Evolutionary conservation across 1,140 invertebrate genomes (phyloP).

Genomic region (Drosophila burlai): DNA sequence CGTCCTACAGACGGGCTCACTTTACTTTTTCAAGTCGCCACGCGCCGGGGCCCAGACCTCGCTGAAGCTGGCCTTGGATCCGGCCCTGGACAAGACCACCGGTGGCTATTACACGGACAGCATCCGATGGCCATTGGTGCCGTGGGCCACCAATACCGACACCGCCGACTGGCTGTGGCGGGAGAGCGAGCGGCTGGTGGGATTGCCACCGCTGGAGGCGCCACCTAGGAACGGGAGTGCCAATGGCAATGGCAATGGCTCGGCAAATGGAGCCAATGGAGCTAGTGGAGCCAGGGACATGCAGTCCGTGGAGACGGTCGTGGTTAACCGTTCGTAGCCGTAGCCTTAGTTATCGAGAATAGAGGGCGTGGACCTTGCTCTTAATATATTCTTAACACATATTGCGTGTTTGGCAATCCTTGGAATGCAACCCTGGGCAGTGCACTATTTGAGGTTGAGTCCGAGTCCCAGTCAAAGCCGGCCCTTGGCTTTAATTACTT

Average conservation of each 20-base stretch:
- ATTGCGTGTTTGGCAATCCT: slow-evolving; percentile 22
- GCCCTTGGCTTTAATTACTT: not conserved
- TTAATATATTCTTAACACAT: slow-evolving; percentile 13
- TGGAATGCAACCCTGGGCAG: not conserved
- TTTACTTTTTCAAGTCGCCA: slow-evolving; percentile 87
- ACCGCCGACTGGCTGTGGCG: slow-evolving; percentile 91
- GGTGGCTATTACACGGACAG: slow-evolving; percentile 88
- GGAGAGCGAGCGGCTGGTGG: slow-evolving; percentile 83
- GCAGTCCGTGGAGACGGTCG: slow-evolving; percentile 56
- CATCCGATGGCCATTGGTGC: slow-evolving; percentile 61
- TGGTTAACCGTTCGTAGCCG: slow-evolving; percentile 56
- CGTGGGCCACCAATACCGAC: slow-evolving; percentile 84
- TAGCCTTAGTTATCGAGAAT: slow-evolving; percentile 6
- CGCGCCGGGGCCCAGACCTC: slow-evolving; percentile 92
- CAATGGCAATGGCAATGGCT: slow-evolving; percentile 44
- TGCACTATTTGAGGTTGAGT: not conserved
- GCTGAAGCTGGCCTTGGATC: slow-evolving; percentile 91
- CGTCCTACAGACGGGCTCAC: slow-evolving; percentile 38
- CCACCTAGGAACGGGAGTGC: not conserved
- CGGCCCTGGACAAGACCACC: slow-evolving; percentile 89
- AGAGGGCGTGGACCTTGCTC: slow-evolving; percentile 11
- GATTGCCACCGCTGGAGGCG: slow-evolving; percentile 58
- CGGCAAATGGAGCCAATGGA: slow-evolving; percentile 2
- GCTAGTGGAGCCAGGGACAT: slow-evolving; percentile 20
- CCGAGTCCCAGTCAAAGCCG: not conserved